A percentile compares a stretch with the other conserved stretches of the same genome.
Evolutionary conservation across 2,113 vertebrate genomes (phyloP).

Genomic region (Cygnus atratus): DNA sequence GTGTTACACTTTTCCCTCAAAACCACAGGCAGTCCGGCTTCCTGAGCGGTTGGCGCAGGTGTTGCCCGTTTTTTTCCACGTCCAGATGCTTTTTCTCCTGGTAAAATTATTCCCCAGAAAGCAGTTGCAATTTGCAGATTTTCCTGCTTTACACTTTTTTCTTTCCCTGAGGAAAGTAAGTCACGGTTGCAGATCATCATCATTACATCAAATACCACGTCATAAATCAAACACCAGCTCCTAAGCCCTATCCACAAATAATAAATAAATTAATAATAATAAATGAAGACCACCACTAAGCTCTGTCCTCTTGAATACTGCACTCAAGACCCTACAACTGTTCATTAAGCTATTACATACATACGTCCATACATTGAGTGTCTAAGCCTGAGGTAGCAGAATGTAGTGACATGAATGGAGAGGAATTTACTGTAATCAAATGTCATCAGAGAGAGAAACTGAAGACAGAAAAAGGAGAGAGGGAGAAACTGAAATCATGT

Average conservation of each 20-base stretch:
- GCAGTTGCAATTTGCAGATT: no score
- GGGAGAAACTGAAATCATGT: accelerated
- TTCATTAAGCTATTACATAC: no score
- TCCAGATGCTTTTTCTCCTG: no score
- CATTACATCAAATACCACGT: not conserved
- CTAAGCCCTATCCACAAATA: not conserved
- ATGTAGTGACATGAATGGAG: not conserved
- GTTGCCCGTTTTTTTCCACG: not conserved
- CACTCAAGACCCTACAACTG: not conserved
- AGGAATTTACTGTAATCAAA: not conserved
- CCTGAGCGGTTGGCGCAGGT: not conserved
- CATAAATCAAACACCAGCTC: not conserved
- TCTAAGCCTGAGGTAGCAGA: not conserved
- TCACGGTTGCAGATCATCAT: not conserved
- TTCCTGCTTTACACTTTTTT: no score
- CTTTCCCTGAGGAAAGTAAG: no score
- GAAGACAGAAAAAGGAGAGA: not conserved
- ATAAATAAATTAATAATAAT: no score
- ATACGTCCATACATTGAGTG: not conserved
- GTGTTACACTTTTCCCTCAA: not conserved
- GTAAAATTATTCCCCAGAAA: no score
- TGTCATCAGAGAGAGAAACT: not conserved
- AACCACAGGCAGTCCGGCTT: no score
- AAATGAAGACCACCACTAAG: not conserved
- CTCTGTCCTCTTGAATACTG: not conserved